Percentiles rank a stretch among this genome's conserved stretches.
Conservation (phyloP, 2,113 vertebrate genomes). For the Rhinolophus ferrumequinum region DNA sequence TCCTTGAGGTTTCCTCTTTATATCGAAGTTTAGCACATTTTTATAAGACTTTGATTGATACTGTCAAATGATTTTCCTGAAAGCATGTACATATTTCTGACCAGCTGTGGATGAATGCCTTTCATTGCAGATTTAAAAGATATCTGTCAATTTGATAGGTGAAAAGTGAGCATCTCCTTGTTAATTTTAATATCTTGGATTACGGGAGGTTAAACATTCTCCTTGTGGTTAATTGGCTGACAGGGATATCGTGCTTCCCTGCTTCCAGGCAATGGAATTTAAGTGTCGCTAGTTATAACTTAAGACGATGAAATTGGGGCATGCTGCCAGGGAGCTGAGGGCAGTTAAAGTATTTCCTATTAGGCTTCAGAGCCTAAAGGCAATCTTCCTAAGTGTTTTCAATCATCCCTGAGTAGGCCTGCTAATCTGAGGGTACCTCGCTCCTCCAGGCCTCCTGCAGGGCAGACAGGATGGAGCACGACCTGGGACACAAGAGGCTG, state of each 20-base stretch:
- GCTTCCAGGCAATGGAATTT: constrained; percentile 7
- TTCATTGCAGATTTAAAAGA: constrained; percentile 34
- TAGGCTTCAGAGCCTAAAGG: constrained; percentile 7
- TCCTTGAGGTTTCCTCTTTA: not conserved
- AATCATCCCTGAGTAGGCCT: not conserved
- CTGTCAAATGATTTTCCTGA: not conserved
- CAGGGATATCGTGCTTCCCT: not conserved
- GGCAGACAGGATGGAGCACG: not conserved
- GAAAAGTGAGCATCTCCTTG: not conserved
- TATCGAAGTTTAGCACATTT: not conserved
- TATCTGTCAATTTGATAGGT: constrained; percentile 17
- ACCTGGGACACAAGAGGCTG: not conserved
- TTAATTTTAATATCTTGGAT: constrained; percentile 52
- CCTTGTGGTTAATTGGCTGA: not conserved
- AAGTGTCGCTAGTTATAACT: constrained; percentile 42
- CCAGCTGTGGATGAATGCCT: not conserved
- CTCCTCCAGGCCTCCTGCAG: not conserved
- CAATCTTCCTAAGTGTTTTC: constrained; percentile 61
- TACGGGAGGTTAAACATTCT: not conserved
- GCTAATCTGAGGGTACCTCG: not conserved
- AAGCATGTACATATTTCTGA: not conserved
- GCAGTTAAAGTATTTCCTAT: not conserved
- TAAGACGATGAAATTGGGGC: constrained; percentile 39
- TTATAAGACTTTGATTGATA: not conserved
- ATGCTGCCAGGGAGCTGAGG: not conserved